Conservation (phyloP, 2,113 vertebrate genomes). For the Chiloscyllium plagiosum region DNA sequence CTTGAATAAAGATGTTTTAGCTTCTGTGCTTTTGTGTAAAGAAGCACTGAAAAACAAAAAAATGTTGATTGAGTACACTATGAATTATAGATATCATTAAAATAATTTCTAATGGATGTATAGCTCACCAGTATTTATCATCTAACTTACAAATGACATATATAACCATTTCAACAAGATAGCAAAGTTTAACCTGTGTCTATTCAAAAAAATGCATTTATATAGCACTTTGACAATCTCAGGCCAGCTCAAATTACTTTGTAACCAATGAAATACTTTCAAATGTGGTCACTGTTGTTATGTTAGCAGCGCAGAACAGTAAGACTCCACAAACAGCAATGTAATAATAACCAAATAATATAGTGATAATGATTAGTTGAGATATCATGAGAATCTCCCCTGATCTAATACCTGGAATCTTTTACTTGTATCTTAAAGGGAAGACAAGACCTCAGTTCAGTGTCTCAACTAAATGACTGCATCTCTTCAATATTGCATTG, state of each 20-base stretch:
- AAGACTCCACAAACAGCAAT: too few species aligned
- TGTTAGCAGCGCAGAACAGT: too few species aligned
- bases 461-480: neutral
- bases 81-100: neutral
- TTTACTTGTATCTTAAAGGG: neutral
- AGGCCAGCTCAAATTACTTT: too few species aligned
- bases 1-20: neutral
- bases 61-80: neutral
- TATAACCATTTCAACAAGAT: neutral
- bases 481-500: neutral
- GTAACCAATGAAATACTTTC: too few species aligned
- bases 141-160: too few species aligned
- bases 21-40: neutral
- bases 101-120: neutral
- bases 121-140: neutral
- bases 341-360: too few species aligned
- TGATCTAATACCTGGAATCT: neutral
- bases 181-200: neutral
- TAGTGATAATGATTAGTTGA: too few species aligned
- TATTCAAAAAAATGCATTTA: neutral
- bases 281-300: too few species aligned
- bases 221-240: too few species aligned
- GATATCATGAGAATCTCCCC: neutral
- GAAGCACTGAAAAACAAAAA: neutral
- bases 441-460: neutral